Evolutionary conservation across 2,113 vertebrate species (phyloP), one percentile per base, ranked within the genome.

Genomic region (Sinocyclocheilus anophthalmus): DNA sequence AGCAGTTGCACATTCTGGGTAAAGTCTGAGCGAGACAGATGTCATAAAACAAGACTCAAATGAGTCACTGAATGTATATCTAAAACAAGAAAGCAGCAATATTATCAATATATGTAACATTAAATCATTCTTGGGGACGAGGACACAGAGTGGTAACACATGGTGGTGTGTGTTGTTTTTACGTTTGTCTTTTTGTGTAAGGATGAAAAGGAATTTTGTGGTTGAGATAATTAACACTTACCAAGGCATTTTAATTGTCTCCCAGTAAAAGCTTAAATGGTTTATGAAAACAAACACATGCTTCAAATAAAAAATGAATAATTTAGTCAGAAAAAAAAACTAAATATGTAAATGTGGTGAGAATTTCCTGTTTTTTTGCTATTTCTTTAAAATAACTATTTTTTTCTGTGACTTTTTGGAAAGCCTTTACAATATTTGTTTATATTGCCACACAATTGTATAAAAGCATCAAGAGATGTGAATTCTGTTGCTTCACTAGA

Each of bases 121-220:
- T 4, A 45, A 18, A 61, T 42, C 22, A 16, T 81, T 80, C 30
- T 80, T 39, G 37, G 20, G 77, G 33, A 30, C 9, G 20, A 57
- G 22, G n/a, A 65, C 30, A 12, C 75, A 48, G 75, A 76, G n/a
- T 26, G 26, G 1, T 45, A 81, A 5, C 4, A 5, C 4, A 67
- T 65, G 24, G 24, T 61, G 77, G 75, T 18, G 73, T 86, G 75
- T 20, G 26, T 20, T 63, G 16, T 76, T 76, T 79, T 76, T 33
- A 33, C 30, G 30, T 33, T 33, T 33, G 55, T 81, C n/a, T 67
- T 65, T 76, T 33, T 69, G 77, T 61, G 77, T 50, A n/a, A 65
- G 67, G 77, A 83, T 82, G 11, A 83, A 89, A 82, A 14, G 72
- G 73, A 67, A 30, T 85, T 76, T 84, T 89, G 83, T 84, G 78